Conservation (phyloP, 2,113 vertebrate species). For the Pteruthius melanotis region DNA sequence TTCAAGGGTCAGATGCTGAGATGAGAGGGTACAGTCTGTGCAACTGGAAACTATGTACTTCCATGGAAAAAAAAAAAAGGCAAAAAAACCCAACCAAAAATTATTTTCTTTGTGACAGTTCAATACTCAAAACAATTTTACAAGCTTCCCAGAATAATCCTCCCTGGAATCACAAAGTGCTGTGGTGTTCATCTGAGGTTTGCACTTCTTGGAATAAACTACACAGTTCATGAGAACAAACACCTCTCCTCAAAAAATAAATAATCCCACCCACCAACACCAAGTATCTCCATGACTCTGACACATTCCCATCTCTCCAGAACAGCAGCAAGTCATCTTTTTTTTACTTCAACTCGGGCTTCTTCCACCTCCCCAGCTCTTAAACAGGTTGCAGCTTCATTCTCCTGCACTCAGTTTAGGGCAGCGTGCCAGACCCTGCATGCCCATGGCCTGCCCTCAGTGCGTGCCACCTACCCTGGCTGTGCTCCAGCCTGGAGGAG, state of each 20-base stretch:
- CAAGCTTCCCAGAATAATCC: slow-evolving; percentile 13
- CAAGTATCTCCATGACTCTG: not conserved
- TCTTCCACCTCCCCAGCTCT: not conserved
- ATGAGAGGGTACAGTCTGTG: not conserved
- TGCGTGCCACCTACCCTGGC: slow-evolving; percentile 34
- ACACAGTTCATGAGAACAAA: not conserved
- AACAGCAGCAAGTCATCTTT: not conserved
- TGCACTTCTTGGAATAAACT: slow-evolving; percentile 41
- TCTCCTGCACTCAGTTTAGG: not conserved
- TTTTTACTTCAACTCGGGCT: not conserved
- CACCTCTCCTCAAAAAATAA: not conserved
- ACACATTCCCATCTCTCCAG: not conserved
- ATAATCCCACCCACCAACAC: not conserved
- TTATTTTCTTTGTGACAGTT: not conserved
- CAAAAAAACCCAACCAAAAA: not conserved
- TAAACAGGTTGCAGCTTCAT: not conserved
- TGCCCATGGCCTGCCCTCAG: not conserved
- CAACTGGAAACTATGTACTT: not conserved
- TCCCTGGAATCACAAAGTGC: not conserved
- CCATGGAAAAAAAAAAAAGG: not conserved
- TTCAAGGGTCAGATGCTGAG: not conserved
- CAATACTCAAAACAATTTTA: not conserved
- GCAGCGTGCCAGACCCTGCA: not conserved
- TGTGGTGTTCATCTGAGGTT: not conserved
- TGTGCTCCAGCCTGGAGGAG: not conserved